A percentile compares a stretch with the other conserved stretches of the same genome.
Evolutionary conservation across 2,113 vertebrate species (phyloP).

Genomic region (Semnornis frantzii): DNA sequence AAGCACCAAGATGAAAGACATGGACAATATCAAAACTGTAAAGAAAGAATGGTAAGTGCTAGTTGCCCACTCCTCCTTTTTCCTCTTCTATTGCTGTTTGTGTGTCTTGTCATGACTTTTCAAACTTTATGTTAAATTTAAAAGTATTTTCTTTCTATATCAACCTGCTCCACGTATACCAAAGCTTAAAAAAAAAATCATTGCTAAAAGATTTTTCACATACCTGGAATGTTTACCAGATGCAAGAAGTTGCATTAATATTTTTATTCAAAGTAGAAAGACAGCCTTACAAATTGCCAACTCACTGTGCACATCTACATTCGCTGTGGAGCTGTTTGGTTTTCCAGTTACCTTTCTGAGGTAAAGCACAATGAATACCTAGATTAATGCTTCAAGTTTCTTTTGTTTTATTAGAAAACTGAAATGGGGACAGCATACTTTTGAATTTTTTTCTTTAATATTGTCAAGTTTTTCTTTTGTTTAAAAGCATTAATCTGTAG

Average conservation of each 20-base stretch:
- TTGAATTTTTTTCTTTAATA: not conserved
- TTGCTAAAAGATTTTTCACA: not conserved
- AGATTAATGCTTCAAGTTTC: not conserved
- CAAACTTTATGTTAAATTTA: not conserved
- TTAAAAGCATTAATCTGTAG: not conserved
- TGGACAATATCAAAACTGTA: slow-evolving; percentile 75
- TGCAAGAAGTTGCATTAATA: not conserved
- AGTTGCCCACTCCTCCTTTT: not conserved
- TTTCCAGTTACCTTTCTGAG: not conserved
- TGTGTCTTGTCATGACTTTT: not conserved
- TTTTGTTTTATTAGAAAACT: not conserved
- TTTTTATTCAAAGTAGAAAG: not conserved
- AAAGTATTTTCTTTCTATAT: not conserved
- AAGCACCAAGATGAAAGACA: slow-evolving; percentile 76
- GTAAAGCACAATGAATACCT: not conserved
- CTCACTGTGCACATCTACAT: not conserved
- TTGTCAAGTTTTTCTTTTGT: slow-evolving; percentile 3
- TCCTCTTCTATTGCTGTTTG: not conserved
- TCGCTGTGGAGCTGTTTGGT: not conserved
- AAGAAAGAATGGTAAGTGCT: slow-evolving; percentile 78
- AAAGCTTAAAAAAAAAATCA: not conserved
- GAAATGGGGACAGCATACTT: not conserved
- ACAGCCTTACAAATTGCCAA: not conserved
- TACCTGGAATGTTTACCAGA: not conserved
- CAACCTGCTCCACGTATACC: not conserved